Percentiles rank a stretch among this genome's conserved stretches.
Evolutionary conservation across 2,113 vertebrate species (phyloP).

Genomic region (Chaenocephalus aceratus): DNA sequence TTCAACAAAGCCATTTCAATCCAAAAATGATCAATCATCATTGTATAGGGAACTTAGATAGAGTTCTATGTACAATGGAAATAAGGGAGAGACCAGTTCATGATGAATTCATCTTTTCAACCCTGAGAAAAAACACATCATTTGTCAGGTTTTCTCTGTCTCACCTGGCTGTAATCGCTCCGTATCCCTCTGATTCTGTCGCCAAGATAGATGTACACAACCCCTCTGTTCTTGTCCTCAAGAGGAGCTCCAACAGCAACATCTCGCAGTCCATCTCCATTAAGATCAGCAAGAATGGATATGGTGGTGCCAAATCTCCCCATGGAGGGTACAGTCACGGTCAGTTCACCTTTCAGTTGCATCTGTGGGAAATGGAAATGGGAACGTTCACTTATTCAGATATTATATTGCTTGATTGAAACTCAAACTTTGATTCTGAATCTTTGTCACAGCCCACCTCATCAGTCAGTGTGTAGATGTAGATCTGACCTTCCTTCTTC

Average conservation of each 20-base stretch:
- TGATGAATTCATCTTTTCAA: not conserved
- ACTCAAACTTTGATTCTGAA: not conserved
- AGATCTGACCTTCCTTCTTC: conserved; percentile 83
- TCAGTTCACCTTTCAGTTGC: conserved; percentile 40
- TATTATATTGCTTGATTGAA: not conserved
- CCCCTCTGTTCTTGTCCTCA: conserved; percentile 84
- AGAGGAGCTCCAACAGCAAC: conserved; percentile 88
- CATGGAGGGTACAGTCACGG: conserved; percentile 69
- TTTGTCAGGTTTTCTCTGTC: not conserved
- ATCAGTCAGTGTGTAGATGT: conserved; percentile 78
- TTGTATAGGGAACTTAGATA: too few relatives aligned
- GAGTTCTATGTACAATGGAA: too few relatives aligned
- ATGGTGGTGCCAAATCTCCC: conserved; percentile 87
- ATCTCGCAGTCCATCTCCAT: conserved; percentile 85
- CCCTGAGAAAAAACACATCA: not conserved
- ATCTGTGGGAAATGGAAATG: conserved; percentile 68
- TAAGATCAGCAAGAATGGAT: conserved; percentile 81
- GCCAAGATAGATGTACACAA: conserved; percentile 87
- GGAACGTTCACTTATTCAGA: not conserved
- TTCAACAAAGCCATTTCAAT: too few relatives aligned
- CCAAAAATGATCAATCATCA: too few relatives aligned
- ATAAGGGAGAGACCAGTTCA: too few relatives aligned
- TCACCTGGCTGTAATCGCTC: conserved; percentile 80
- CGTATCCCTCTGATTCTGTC: conserved; percentile 63
- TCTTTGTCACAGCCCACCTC: conserved; percentile 70